A percentile compares a stretch with the other conserved stretches of the same genome.
Conservation (phyloP, 1,140 invertebrate species). For the Adelges cooleyi region DNA sequence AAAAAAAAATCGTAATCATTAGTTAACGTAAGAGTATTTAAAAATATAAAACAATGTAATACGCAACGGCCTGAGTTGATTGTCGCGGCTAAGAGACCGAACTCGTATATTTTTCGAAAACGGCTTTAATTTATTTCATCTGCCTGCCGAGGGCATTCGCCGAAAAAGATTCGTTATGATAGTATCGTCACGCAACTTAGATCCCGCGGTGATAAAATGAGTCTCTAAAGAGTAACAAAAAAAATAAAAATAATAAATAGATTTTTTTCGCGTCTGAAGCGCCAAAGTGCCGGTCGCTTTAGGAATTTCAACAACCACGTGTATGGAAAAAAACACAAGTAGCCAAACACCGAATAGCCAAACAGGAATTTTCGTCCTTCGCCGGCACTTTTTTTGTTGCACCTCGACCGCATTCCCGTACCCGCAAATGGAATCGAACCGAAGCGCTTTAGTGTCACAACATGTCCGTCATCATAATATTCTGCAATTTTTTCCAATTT, state of each 20-base stretch:
- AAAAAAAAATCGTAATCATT: too few relatives aligned
- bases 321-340: background rate
- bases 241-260: too few relatives aligned
- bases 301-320: constrained; percentile 8
- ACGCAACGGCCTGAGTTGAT: too few relatives aligned
- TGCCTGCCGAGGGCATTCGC: too few relatives aligned
- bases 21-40: too few relatives aligned
- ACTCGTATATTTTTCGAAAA: too few relatives aligned
- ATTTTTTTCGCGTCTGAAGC: constrained; percentile 25
- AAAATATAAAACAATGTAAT: too few relatives aligned
- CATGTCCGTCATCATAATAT: background rate
- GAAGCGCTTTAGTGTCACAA: constrained; percentile 12
- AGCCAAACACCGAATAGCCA: constrained; percentile 3
- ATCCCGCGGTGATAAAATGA: constrained; percentile 9
- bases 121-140: background rate
- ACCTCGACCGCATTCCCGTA: background rate
- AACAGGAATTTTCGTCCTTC: background rate
- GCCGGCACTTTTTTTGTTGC: constrained; percentile 2
- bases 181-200: background rate
- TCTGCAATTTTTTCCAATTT: background rate
- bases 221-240: background rate
- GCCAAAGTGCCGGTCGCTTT: background rate
- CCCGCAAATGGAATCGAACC: constrained; percentile 6
- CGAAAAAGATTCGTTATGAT: constrained; percentile 16
- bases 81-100: too few relatives aligned